Percentiles rank a stretch among this genome's conserved stretches.
Evolutionary conservation across 2,888 invertebrate species (phyloP).

Genomic region (Arenicola marina): DNA sequence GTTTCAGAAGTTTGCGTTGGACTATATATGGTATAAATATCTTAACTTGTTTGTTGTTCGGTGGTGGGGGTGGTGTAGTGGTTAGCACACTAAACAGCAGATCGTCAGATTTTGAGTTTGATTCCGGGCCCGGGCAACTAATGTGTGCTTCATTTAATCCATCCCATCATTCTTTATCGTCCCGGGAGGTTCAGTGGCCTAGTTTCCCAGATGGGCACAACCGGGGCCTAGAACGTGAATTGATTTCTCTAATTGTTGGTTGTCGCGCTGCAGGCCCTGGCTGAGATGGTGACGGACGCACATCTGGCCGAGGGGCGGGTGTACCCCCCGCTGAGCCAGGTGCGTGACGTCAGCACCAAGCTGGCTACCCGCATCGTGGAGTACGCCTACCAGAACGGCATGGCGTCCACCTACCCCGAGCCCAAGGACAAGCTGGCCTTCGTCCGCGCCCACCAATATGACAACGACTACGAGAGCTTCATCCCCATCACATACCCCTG

Average conservation of each 20-base stretch:
- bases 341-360: conserved; percentile 82
- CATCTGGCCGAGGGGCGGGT: conserved; percentile 84
- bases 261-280: conserved; percentile 70
- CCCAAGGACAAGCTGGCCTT: conserved; percentile 65
- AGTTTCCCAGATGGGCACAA: no score
- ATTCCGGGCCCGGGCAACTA: no score
- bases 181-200: no score
- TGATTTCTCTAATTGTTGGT: background rate
- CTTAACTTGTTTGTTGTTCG: no score
- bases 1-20: no score
- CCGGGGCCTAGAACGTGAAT: no score
- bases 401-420: conserved; percentile 65
- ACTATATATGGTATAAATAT: no score
- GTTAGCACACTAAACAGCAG: no score
- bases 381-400: conserved; percentile 73
- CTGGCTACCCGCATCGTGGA: conserved; percentile 83
- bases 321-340: conserved; percentile 85
- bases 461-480: conserved; percentile 62
- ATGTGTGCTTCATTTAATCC: no score
- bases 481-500: conserved; percentile 63
- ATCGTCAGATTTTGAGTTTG: no score
- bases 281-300: conserved; percentile 78
- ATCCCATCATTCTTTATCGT: no score
- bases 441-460: conserved; percentile 55
- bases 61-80: no score